phyloP scores from a whole-genome alignment of 2,888 invertebrate species.

The Eupeodes luniger region DNA sequence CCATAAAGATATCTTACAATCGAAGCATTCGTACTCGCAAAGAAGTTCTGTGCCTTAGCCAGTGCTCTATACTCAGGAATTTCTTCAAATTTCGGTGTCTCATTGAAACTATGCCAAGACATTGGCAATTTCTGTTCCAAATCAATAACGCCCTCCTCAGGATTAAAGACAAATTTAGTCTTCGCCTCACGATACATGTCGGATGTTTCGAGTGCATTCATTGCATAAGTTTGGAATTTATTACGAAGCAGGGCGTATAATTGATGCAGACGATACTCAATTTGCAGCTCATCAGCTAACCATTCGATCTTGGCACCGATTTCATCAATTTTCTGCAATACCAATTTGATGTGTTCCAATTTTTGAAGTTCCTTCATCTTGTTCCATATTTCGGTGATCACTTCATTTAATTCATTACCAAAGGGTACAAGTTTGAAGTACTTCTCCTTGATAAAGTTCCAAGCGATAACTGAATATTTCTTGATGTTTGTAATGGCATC shows the following conservation, averaged over 20 bases:
- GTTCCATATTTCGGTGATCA: conserved; percentile 86
- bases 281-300: conserved; percentile 91
- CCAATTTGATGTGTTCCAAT: conserved; percentile 86
- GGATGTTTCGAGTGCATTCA: conserved; percentile 92
- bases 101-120: conserved; percentile 96
- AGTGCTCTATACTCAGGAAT: conserved; percentile 91
- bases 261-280: conserved; percentile 88
- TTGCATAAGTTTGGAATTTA: conserved; percentile 89
- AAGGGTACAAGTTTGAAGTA: conserved; percentile 89
- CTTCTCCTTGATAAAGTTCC: conserved; percentile 88
- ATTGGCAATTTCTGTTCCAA: conserved; percentile 94
- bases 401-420: conserved; percentile 87
- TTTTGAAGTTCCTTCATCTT: conserved; percentile 87
- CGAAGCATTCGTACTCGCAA: conserved; percentile 87
- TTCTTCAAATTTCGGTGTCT: conserved; percentile 92
- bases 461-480: conserved; percentile 89
- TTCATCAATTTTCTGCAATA: conserved; percentile 86
- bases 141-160: conserved; percentile 90
- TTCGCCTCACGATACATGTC: conserved; percentile 92
- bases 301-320: conserved; percentile 88
- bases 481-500: conserved; percentile 91
- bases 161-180: conserved; percentile 94
- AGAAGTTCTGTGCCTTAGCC: conserved; percentile 88
- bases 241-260: conserved; percentile 88
- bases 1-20: conserved; percentile 87